Evolutionary conservation across 2,113 vertebrate species (phyloP), one percentile per base, ranked within the genome.

Genomic region (Pavo muticus): DNA sequence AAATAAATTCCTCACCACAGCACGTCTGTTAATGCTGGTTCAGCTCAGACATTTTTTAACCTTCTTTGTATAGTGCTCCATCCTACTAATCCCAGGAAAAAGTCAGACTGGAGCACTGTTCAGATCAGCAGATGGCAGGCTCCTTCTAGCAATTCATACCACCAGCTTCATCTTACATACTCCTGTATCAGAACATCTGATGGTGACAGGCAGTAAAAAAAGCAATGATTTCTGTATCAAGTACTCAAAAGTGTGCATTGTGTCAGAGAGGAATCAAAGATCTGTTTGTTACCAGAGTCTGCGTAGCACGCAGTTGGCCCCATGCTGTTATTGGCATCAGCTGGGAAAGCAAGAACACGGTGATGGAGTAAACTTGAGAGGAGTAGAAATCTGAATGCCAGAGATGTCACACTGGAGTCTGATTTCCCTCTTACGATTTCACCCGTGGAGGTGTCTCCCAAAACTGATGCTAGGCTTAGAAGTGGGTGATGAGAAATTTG

Each of bases 91-190:
- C 72, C 14, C 54, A 84, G 87, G 93, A 76, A 45, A 42, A 88
- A 95, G 67, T 32, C 70, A 75, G 67, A 7, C 59, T 59, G 84
- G 92, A 96, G 81, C 35, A 73, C 84, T 67, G 44, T 79, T 95
- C 77, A 94, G 92, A 96, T 96, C 95, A 95, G 95, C 93, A 96
- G 96, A 97, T 97, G 95, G 96, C 96, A 96, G 95, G 80, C 96
- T 97, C 93, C 81, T 95, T 96, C 96, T 93, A 97, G 95, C 89
- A 94, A 95, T 70, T 72, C 91, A 83, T 96, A 76, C 74, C 84
- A 89, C 67, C 73, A 87, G 84, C 84, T 87, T 82, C 77, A 84
- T 96, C 84, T 84, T 87, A 69, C 80, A 87, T 44, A 81, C 73
- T 90, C 69, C 76, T 72, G 30, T 37, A 84, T 75, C 44, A 82